phyloP scores from a whole-genome alignment of 2,888 invertebrate species.

The Aphodius sticticus region DNA sequence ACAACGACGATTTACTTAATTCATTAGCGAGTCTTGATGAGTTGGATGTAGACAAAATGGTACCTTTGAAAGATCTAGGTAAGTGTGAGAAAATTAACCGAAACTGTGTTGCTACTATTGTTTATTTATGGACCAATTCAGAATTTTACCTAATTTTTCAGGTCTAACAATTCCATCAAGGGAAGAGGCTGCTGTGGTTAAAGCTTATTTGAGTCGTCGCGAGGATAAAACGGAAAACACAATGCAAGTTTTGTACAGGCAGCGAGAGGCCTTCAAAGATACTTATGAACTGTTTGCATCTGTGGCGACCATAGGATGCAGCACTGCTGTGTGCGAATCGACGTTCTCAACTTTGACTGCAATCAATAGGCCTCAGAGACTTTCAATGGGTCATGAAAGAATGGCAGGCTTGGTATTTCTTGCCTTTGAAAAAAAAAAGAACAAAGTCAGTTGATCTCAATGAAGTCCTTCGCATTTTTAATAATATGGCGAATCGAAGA shows the following conservation, averaged over 20 bases:
- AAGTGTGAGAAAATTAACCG: slow-evolving; percentile 13
- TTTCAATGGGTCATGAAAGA: slow-evolving; percentile 6
- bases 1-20: slow-evolving; percentile 37
- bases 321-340: slow-evolving; percentile 15
- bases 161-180: slow-evolving; percentile 27
- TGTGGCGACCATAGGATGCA: slow-evolving; percentile 8
- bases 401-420: slow-evolving; percentile 20
- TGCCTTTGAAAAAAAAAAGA: slow-evolving; percentile 17
- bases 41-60: slow-evolving; percentile 38
- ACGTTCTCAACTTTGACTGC: slow-evolving; percentile 19
- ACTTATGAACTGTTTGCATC: slow-evolving; percentile 15
- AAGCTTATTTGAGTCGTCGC: slow-evolving; percentile 27
- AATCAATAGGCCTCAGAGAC: slow-evolving; percentile 22
- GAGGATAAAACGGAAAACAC: slow-evolving; percentile 24
- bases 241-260: slow-evolving; percentile 21
- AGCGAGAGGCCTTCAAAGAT: slow-evolving; percentile 23
- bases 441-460: slow-evolving; percentile 15
- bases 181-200: slow-evolving; percentile 26
- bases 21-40: slow-evolving; percentile 35
- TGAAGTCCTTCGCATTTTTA: slow-evolving; percentile 19
- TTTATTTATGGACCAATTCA: slow-evolving; percentile 22
- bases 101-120: slow-evolving; percentile 10
- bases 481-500: slow-evolving; percentile 8
- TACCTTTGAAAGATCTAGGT: slow-evolving; percentile 33
- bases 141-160: slow-evolving; percentile 27